These are phyloP conservation scores for Pipra filicauda DNA, from an alignment of 2,113 vertebrate species.

Conservation along the genomic window DNA sequence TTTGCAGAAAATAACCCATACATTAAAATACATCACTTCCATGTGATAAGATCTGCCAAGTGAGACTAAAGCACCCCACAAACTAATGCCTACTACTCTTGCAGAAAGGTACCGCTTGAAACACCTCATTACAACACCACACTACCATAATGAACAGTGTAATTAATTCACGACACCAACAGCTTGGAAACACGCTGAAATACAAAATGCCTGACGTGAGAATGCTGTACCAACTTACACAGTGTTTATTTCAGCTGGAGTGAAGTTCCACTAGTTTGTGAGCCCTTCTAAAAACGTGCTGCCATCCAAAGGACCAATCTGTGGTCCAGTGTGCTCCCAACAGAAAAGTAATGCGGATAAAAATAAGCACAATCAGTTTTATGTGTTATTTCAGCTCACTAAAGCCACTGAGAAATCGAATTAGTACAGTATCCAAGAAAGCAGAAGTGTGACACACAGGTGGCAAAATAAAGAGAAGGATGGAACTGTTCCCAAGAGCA, in stretches of 20 bases:
- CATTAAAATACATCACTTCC: background rate
- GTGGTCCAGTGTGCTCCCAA: background rate
- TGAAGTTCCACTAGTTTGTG: background rate
- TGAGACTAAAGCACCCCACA: background rate
- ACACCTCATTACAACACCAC: background rate
- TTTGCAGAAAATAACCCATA: background rate
- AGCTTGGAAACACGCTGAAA: background rate
- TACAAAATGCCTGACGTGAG: background rate
- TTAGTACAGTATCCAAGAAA: background rate
- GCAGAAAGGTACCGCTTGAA: background rate
- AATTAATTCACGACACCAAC: background rate
- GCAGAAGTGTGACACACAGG: background rate
- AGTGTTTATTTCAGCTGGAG: background rate
- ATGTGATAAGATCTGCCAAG: background rate
- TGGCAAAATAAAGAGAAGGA: background rate
- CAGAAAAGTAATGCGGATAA: background rate
- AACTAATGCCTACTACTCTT: background rate
- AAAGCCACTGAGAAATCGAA: background rate
- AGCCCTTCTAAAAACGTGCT: background rate
- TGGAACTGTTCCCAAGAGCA: background rate
- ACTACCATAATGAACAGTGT: background rate
- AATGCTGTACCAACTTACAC: background rate
- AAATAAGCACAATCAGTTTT: background rate
- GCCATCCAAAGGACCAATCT: background rate
- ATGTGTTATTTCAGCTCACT: background rate